Base-by-base conservation (phyloP, 2,113 vertebrate species). In the Neopipo cinnamomea region DNA sequence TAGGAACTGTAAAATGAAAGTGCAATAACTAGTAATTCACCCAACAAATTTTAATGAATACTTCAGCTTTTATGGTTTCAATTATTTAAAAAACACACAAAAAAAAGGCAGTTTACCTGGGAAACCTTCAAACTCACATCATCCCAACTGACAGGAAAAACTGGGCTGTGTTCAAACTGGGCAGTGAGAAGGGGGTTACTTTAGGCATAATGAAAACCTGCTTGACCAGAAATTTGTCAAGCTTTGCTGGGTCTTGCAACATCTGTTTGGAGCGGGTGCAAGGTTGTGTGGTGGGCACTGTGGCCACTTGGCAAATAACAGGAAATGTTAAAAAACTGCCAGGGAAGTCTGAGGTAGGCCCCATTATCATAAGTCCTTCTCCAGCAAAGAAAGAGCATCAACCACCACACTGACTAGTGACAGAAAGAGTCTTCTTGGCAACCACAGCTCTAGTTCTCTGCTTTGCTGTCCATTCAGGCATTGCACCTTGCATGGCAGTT, bases 221-320 rank as follows among this genome's bases (percentile, higher is more conserved):
- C 63, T 75, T 85, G 28, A 58, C 31, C n/a, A 89, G 63, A 63
- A 53, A 31, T 92, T 86, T 86, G 55, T 61, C 63, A 78, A 59
- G 28, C 31, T 83, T 58, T 77, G 10, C 85, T 79, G 67, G 19
- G 18, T 73, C 66, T 91, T 68, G 62, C 67, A 88, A 75, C 53
- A 46, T 37, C 20, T 33, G 33, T 79, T 78, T 70, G 39, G 62
- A 78, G 59, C 0, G 7, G 25, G 46, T 81, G 50, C 19, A 31
- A 72, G 58, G 0, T 55, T 47, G 37, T 58, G 9, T 37, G 27
- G 28, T 14, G 58, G 66, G 73, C 56, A 49, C 20, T 31, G 47
- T 31, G 2, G 3, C 77, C 82, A 66, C 49, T 37, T 58, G 71
- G 42, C 50, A 86, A 94, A 35, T 39, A 86, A 74, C 1, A 2